Evolutionary conservation across 1,140 invertebrate genomes (phyloP).

Genomic region (Cydia amplana): DNA sequence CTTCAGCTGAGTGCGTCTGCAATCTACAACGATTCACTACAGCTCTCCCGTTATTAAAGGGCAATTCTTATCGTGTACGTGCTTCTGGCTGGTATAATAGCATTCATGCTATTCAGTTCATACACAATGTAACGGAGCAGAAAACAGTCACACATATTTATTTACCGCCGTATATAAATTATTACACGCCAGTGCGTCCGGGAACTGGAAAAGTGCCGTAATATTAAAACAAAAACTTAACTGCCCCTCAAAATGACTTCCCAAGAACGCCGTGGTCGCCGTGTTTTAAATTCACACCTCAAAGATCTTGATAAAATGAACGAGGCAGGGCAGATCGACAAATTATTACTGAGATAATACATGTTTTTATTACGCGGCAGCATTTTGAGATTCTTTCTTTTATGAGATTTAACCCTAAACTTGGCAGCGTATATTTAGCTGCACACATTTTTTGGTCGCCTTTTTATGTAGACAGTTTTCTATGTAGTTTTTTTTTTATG

Average conservation of each 20-base stretch:
- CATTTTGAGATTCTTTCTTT: not conserved
- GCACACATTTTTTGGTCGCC: too few relatives aligned
- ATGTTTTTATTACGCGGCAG: slow-evolving; percentile 38
- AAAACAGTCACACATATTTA: slow-evolving; percentile 40
- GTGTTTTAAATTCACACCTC: slow-evolving; percentile 55
- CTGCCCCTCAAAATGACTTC: slow-evolving; percentile 37
- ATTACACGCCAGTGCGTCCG: slow-evolving; percentile 15
- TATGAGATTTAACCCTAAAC: slow-evolving; percentile 19
- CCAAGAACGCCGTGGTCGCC: slow-evolving; percentile 44
- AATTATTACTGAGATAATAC: slow-evolving; percentile 51
- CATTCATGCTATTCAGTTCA: slow-evolving; percentile 40
- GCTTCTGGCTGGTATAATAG: slow-evolving; percentile 61
- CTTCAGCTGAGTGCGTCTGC: slow-evolving; percentile 59
- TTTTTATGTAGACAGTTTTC: too few relatives aligned
- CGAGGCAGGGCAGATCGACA: slow-evolving; percentile 46
- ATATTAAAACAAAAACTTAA: slow-evolving; percentile 37
- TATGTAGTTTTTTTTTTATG: too few relatives aligned
- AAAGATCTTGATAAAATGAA: slow-evolving; percentile 52
- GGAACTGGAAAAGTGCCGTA: slow-evolving; percentile 35
- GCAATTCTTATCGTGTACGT: slow-evolving; percentile 68
- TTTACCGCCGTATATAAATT: slow-evolving; percentile 7
- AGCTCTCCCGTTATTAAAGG: slow-evolving; percentile 68
- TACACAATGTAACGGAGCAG: slow-evolving; percentile 42
- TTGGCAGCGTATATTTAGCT: slow-evolving; percentile 34
- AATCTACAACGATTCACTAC: slow-evolving; percentile 72